A percentile compares a stretch with the other conserved stretches of the same genome.
phyloP scores from a whole-genome alignment of 2,797 vertebrate species.

The Nyctalus aviator region DNA sequence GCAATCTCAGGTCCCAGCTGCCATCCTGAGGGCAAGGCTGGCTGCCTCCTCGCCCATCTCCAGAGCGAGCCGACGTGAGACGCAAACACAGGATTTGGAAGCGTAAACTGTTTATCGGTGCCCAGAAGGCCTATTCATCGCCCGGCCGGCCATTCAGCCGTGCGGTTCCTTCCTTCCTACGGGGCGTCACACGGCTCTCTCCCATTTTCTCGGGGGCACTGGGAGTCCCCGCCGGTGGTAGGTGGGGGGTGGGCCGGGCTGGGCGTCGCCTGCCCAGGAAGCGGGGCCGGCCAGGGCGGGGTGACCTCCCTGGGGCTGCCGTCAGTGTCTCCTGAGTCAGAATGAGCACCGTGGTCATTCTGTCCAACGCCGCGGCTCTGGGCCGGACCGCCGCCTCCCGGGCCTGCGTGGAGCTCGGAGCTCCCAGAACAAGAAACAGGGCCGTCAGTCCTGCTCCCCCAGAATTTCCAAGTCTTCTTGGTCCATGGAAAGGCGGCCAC shows the following conservation, averaged over 20 bases:
- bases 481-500: neutral
- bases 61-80: slow-evolving; percentile 42
- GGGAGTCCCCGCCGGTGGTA: slow-evolving; percentile 74
- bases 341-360: slow-evolving; percentile 85
- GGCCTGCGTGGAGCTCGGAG: slow-evolving; percentile 73
- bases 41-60: neutral
- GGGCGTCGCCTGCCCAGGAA: slow-evolving; percentile 87
- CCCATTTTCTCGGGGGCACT: slow-evolving; percentile 9
- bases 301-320: slow-evolving; percentile 72
- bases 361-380: slow-evolving; percentile 82
- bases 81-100: slow-evolving; percentile 71
- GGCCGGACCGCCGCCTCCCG: slow-evolving; percentile 82
- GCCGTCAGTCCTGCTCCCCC: neutral
- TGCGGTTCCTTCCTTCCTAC: slow-evolving; percentile 69
- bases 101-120: slow-evolving; percentile 69
- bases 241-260: slow-evolving; percentile 87
- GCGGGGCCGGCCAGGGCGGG: slow-evolving; percentile 86
- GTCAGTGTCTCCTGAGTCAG: slow-evolving; percentile 83
- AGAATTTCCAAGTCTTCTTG: neutral
- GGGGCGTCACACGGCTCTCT: slow-evolving; percentile 44
- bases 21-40: neutral
- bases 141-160: neutral
- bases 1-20: neutral
- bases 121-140: slow-evolving; percentile 48
- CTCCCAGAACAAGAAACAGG: slow-evolving; percentile 79